Evolutionary conservation across 2,797 vertebrate genomes (phyloP).

Genomic region (Tragelaphus eurycerus): DNA sequence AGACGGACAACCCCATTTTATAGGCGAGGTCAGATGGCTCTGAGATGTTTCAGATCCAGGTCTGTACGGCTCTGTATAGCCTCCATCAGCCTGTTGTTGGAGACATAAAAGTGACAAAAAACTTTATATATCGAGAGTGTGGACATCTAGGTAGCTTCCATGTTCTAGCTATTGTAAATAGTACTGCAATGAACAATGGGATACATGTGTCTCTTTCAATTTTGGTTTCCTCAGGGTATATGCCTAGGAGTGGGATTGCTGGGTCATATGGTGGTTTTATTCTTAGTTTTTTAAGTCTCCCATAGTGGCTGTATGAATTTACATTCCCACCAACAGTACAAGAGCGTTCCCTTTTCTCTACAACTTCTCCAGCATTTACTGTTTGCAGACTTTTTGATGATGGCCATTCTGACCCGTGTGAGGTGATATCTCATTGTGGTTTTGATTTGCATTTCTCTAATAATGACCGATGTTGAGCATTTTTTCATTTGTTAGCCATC

Average conservation of each 20-base stretch:
- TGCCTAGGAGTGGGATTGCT: background rate
- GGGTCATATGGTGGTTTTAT: background rate
- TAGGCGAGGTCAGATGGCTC: background rate
- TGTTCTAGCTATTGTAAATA: background rate
- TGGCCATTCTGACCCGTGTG: background rate
- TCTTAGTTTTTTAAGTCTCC: background rate
- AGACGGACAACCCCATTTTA: background rate
- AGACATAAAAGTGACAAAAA: background rate
- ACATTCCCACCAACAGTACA: background rate
- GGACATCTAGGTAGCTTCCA: background rate
- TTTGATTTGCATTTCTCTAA: background rate
- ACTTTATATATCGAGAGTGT: background rate
- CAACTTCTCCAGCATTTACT: background rate
- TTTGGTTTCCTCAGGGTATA: background rate
- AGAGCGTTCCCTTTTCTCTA: background rate
- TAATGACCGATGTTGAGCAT: background rate
- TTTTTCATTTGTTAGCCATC: background rate
- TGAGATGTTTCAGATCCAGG: background rate
- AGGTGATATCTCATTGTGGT: background rate
- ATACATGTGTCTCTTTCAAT: background rate
- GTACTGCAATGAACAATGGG: background rate
- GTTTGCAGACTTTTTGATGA: background rate
- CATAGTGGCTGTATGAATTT: background rate
- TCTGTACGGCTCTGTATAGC: accelerated
- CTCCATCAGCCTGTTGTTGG: background rate